Percentiles rank a stretch among this genome's conserved stretches.
These are phyloP conservation scores for Gavia stellata DNA, from an alignment of 2,113 vertebrate genomes.

Conservation along the genomic window DNA sequence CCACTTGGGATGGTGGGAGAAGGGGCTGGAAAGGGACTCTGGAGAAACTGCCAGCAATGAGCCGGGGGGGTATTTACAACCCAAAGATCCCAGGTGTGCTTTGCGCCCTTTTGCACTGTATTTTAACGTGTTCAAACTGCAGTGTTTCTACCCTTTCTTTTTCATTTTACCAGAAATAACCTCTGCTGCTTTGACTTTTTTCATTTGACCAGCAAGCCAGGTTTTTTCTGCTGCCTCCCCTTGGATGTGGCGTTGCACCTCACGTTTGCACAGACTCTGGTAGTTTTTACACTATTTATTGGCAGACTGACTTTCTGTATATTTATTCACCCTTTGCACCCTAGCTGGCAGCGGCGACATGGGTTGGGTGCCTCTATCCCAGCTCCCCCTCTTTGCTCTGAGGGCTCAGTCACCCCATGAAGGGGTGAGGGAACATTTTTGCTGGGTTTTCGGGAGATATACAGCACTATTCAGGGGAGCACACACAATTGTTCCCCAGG, in stretches of 20 bases:
- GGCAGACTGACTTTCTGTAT: neutral
- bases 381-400: neutral
- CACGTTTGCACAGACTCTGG: rapidly evolving
- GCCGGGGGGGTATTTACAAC: neutral
- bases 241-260: neutral
- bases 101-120: neutral
- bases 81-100: rapidly evolving
- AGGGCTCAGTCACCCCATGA: neutral
- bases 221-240: neutral
- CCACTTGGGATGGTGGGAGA: too few species aligned
- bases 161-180: neutral
- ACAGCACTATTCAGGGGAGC: neutral
- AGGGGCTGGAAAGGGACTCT: too few species aligned
- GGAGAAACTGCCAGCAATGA: neutral
- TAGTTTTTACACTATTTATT: neutral
- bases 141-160: neutral
- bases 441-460: neutral
- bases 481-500: neutral
- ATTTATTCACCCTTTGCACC: neutral
- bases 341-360: neutral
- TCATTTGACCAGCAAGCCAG: neutral
- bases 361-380: neutral
- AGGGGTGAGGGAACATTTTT: neutral
- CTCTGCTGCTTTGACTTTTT: neutral
- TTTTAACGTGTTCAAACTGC: rapidly evolving